Evolutionary conservation across 2,113 vertebrate species (phyloP), one percentile per base, ranked within the genome.

Genomic region (Notothenia coriiceps): DNA sequence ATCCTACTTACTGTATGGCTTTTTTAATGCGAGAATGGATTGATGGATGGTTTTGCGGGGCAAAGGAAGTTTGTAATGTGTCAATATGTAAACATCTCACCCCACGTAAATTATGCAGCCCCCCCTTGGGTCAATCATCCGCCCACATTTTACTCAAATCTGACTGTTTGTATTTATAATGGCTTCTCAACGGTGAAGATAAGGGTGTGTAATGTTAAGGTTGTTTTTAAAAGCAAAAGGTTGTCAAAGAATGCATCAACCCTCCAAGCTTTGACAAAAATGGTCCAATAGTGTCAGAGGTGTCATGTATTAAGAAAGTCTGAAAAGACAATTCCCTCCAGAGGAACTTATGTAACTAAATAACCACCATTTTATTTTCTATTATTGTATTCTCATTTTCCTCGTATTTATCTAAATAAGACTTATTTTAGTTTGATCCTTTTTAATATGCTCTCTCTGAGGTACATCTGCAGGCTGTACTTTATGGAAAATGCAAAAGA

Each of bases 101-200:
- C 51, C 51, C 44, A 52, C 51, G 14, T 20, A 65, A 64, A 76
- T 70, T 70, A 82, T 76, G 46, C 66, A 52, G 18, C 4, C 60
- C 22, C 46, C 52, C 63, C 10, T 57, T 20, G 62, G 62, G 7
- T 52, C 9, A 46, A 71, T 70, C 65, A 59, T 44, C 47, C 22
- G 2, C 52, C 29, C 17, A 7, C 50, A 60, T 20, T 70, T 75
- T 57, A 67, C 52, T 67, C 54, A 73, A 66, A 66, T 59, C 12
- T 33, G 22, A 55, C 47, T 3, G 56, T 13, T 40, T 74, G 49
- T 29, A 65, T 52, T 44, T 43, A 63, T 43, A 29, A 69, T 40
- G 50, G n/a, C 72, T 61, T 65, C 51, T 65, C 15, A 29, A 15
- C 64, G 64, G 22, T 43, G 61, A 57, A 65, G 63, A 75, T 52